Percentiles rank a stretch among this genome's conserved stretches.
Evolutionary conservation across 2,888 invertebrate species (phyloP).

Genomic region (Drosophila cracens): DNA sequence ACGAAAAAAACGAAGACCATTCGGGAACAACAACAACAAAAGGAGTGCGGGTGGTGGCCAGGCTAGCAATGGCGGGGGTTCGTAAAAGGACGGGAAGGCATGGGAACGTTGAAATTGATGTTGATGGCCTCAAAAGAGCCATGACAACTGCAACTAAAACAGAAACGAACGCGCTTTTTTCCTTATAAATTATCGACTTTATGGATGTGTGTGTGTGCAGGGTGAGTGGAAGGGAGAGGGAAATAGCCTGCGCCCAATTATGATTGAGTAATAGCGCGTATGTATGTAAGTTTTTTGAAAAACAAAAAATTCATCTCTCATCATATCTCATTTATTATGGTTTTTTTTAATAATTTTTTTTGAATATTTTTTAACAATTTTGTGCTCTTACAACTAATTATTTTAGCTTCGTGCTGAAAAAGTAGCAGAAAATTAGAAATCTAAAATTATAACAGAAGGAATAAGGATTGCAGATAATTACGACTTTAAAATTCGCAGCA

Average conservation of each 20-base stretch:
- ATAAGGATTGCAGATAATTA: neutral
- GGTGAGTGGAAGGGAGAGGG: neutral
- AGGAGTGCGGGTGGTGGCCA: neutral
- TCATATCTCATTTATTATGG: neutral
- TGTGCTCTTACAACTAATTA: neutral
- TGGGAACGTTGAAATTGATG: neutral
- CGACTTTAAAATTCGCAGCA: neutral
- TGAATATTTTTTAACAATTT: no score
- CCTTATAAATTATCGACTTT: neutral
- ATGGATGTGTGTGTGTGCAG: neutral
- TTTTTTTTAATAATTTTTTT: neutral
- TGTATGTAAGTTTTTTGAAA: neutral
- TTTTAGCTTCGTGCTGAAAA: neutral
- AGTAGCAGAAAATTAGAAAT: neutral
- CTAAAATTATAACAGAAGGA: neutral
- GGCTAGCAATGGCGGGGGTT: conserved; percentile 10
- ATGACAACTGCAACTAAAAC: neutral
- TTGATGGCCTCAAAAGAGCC: neutral
- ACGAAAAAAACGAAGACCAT: neutral
- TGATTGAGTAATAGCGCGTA: neutral
- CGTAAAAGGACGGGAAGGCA: neutral
- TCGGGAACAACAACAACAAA: neutral
- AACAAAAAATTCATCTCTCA: neutral
- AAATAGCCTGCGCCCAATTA: neutral
- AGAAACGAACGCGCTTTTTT: neutral